Base-by-base conservation (phyloP, 2,888 invertebrate genomes). In the Stenurella melanura region DNA sequence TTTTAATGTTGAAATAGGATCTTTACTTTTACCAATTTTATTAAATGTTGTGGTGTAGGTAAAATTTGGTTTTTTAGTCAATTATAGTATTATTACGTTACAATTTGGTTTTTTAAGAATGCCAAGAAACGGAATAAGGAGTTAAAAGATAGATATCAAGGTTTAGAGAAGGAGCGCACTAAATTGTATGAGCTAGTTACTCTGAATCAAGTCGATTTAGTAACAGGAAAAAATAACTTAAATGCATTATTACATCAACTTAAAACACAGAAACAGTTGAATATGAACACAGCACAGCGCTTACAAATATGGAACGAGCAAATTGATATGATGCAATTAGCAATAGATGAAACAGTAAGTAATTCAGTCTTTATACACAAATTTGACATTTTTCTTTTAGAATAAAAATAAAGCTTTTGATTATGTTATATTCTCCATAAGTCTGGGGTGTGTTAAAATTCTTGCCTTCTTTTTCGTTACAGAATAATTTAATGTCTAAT, bases 241-340 rank as follows among this genome's bases (percentile, higher is more conserved):
- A 82, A 82, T 34, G 73, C 58, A 2, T 67, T 83, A 58, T 60
- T 81, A 57, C 77, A 79, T 34, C 68, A 78, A 21, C 70, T 83
- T 30, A 77, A 79, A 70, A 74, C 19, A 57, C 81, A 83, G 60
- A 77, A 77, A 67, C 56, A 74, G 68, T 67, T 73, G 17, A 79
- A 73, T 38, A 30, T 80, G 63, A 75, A 76, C 58, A 66, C 69
- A 17, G 71, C 70, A 12, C 81, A 82, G 54, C 73, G 80, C n/a
- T 66, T 83, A 38, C 75, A 80, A 69, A 81, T 82, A 71, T 73
- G 74, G 61, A 80, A 73, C 50, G 82, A 82, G 66, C 80, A 80
- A 78, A 74, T 81, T 30, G 79, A 81, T 21, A 75, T 70, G 63
- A 64, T 75, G 6, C 70, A 70, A 70, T 38, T 18, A 17, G 42